These are phyloP conservation scores for Charaxes varanes DNA, from an alignment of 1,140 invertebrate genomes.

Conservation along the genomic window DNA sequence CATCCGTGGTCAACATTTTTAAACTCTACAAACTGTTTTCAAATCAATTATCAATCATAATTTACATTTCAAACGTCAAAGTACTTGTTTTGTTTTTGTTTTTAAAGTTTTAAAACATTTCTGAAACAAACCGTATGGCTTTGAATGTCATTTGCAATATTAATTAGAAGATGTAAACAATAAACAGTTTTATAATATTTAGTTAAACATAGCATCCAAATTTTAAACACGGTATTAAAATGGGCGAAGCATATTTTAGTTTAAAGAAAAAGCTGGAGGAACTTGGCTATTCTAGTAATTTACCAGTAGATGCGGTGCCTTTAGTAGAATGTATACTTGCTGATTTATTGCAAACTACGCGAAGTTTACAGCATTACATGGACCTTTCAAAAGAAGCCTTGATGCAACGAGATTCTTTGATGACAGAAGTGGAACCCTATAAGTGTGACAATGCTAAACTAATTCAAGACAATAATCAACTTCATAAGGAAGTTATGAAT, in stretches of 20 bases:
- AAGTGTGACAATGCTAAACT: conserved; percentile 82
- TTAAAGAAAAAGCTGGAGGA: conserved; percentile 58
- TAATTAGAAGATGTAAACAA: too few relatives aligned
- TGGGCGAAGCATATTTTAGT: conserved; percentile 56
- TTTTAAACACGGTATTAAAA: conserved; percentile 24
- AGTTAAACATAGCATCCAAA: too few relatives aligned
- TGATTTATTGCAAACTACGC: conserved; percentile 86
- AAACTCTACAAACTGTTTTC: too few relatives aligned
- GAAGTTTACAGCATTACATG: conserved; percentile 86
- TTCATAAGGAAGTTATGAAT: conserved; percentile 80
- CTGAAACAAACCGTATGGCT: too few relatives aligned
- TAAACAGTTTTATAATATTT: too few relatives aligned
- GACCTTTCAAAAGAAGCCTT: conserved; percentile 79
- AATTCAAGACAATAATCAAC: conserved; percentile 81
- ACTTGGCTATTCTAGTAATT: conserved; percentile 83
- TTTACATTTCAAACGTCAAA: too few relatives aligned
- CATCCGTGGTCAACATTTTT: too few relatives aligned
- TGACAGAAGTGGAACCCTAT: conserved; percentile 79
- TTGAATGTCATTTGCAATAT: too few relatives aligned
- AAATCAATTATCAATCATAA: too few relatives aligned
- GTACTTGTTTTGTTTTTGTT: too few relatives aligned
- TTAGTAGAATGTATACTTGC: conserved; percentile 83
- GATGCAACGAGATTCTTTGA: conserved; percentile 75
- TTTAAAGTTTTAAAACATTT: too few relatives aligned
- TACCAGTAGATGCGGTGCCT: conserved; percentile 82